Percentiles rank a stretch among this genome's conserved stretches.
Conservation (phyloP, 2,888 invertebrate species). For the Tenthredo scrophulariae region DNA sequence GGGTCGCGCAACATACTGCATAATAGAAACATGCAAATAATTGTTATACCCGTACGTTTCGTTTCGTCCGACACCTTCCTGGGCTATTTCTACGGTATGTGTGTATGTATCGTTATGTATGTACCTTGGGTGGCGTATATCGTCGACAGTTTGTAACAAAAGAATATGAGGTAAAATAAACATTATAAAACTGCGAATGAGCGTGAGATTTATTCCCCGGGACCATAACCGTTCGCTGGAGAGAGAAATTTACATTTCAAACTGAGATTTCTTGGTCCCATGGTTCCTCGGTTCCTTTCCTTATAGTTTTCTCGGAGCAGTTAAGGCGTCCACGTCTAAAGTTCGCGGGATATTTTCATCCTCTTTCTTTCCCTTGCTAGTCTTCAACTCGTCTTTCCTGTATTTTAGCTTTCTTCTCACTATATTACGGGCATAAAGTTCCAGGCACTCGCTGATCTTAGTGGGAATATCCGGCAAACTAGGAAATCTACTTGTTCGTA, state of each 20-base stretch:
- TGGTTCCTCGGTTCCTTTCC: background rate
- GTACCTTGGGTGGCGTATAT: background rate
- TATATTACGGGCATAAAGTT: background rate
- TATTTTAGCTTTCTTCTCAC: background rate
- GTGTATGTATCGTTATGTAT: background rate
- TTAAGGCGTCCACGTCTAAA: slow-evolving; percentile 25
- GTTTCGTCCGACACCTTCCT: slow-evolving; percentile 7
- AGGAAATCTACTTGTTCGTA: background rate
- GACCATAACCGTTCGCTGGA: slow-evolving; percentile 41
- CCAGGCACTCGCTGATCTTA: background rate
- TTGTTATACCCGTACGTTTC: background rate
- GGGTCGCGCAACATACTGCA: background rate
- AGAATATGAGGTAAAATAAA: slow-evolving; percentile 35
- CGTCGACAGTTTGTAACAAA: slow-evolving; percentile 12
- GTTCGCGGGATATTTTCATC: slow-evolving; percentile 16
- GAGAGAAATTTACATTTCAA: slow-evolving; percentile 36
- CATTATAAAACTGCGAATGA: slow-evolving; percentile 48
- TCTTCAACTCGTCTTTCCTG: background rate
- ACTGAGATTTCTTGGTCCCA: slow-evolving; percentile 23
- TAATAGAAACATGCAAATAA: slow-evolving; percentile 28
- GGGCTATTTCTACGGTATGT: background rate
- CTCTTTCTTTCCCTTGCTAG: background rate
- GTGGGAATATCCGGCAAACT: background rate
- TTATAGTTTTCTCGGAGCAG: background rate
- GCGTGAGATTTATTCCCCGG: slow-evolving; percentile 24